phyloP scores from a whole-genome alignment of 2,797 vertebrate genomes.

The Odontamblyopus lacepedii region DNA sequence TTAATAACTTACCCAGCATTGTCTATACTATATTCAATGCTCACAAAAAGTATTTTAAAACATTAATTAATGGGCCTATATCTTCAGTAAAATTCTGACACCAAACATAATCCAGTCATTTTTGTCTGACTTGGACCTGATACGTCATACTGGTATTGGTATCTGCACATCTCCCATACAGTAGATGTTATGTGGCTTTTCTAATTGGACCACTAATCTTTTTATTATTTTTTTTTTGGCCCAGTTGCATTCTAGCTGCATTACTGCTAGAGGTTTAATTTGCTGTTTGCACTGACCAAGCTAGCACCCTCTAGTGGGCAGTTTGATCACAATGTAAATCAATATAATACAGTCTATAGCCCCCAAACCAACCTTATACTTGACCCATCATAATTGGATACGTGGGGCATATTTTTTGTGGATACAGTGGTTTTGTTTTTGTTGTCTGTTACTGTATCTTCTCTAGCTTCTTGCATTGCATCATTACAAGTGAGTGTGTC shows the following conservation, averaged over 20 bases:
- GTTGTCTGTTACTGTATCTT: constrained; percentile 2
- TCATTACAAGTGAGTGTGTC: constrained; percentile 18
- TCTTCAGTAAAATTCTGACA: too few relatives aligned
- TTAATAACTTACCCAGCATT: too few relatives aligned
- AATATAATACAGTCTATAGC: background rate
- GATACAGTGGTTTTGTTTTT: background rate
- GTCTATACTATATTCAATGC: too few relatives aligned
- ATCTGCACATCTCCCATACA: background rate
- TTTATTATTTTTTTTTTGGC: background rate
- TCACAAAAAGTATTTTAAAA: too few relatives aligned
- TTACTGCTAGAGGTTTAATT: background rate
- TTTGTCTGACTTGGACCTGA: too few relatives aligned
- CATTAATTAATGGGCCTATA: too few relatives aligned
- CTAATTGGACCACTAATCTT: background rate
- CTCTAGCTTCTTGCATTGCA: background rate
- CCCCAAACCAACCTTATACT: background rate
- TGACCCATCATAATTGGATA: constrained; percentile 2
- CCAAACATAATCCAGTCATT: too few relatives aligned
- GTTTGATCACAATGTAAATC: background rate
- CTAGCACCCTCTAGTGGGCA: constrained; percentile 2
- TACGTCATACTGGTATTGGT: too few relatives aligned
- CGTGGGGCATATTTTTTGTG: background rate
- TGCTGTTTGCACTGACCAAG: background rate
- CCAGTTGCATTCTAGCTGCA: background rate
- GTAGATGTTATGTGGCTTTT: background rate